Conservation (phyloP, 2,113 vertebrate genomes). For the Pan paniscus region DNA sequence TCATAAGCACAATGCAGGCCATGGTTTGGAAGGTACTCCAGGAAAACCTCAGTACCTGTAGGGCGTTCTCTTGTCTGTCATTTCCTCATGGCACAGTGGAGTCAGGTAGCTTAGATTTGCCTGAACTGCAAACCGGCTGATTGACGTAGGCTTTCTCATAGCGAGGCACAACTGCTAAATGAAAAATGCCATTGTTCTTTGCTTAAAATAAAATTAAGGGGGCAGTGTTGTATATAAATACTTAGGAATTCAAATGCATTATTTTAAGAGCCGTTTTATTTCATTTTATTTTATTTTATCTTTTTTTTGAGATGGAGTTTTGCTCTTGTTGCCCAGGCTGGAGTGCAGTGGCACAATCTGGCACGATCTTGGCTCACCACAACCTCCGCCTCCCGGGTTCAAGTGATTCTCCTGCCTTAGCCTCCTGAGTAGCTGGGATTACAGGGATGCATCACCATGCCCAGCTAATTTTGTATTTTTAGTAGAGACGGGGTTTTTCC, state of each 20-base stretch:
- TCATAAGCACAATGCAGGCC: background rate
- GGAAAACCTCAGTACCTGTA: background rate
- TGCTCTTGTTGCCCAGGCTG: too few species aligned
- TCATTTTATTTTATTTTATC: too few species aligned
- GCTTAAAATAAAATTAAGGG: conserved; percentile 30
- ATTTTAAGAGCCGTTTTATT: conserved; percentile 36
- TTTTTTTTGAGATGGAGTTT: too few species aligned
- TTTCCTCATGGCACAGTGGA: background rate
- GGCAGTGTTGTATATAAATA: background rate
- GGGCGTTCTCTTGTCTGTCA: background rate
- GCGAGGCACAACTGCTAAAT: background rate
- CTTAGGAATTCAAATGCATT: conserved; percentile 8
- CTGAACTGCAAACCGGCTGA: background rate
- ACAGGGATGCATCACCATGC: too few species aligned
- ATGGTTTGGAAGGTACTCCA: background rate
- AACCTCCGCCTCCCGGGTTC: too few species aligned
- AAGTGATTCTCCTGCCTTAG: too few species aligned
- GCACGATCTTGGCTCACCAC: too few species aligned
- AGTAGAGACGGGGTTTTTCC: too few species aligned
- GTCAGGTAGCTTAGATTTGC: background rate
- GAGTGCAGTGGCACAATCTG: too few species aligned
- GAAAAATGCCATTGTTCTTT: background rate
- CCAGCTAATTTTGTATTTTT: too few species aligned
- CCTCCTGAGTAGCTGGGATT: too few species aligned
- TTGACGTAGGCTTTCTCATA: background rate